phyloP scores from a whole-genome alignment of 2,113 vertebrate species.

The Trichomycterus rosablanca region DNA sequence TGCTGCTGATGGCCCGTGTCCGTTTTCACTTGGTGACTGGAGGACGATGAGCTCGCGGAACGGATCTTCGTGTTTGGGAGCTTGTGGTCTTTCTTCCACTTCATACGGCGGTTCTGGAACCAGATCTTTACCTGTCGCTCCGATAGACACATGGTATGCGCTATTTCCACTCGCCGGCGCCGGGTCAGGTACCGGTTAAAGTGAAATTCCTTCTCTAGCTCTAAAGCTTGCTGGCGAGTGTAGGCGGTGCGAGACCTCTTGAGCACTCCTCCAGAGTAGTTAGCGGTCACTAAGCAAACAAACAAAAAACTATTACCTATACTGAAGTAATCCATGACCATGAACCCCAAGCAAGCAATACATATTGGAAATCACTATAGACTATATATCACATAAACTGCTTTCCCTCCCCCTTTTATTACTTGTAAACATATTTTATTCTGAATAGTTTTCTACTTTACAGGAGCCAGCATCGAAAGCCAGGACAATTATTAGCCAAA shows the following conservation, averaged over 20 bases:
- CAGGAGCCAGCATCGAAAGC: no score
- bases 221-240: constrained; percentile 97
- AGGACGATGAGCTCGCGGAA: constrained; percentile 79
- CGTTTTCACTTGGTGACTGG: constrained; percentile 72
- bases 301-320: constrained; percentile 76
- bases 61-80: constrained; percentile 98
- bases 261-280: constrained; percentile 92
- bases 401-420: background rate
- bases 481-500: constrained; percentile 76
- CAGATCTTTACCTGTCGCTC: constrained; percentile 99
- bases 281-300: constrained; percentile 84
- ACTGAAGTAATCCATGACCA: constrained; percentile 10
- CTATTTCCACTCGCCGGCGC: constrained; percentile 95
- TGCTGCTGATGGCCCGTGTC: constrained; percentile 77
- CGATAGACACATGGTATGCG: constrained; percentile 93
- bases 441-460: constrained; percentile 41
- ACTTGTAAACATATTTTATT: background rate
- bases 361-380: background rate
- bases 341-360: constrained; percentile 13
- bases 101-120: constrained; percentile 98
- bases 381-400: background rate
- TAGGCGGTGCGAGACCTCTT: constrained; percentile 98
- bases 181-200: constrained; percentile 99
- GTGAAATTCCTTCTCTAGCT: constrained; percentile 98
- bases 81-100: constrained; percentile 99